Base-by-base conservation (phyloP, 1,140 invertebrate genomes). In the Drosophila ogumai region DNA sequence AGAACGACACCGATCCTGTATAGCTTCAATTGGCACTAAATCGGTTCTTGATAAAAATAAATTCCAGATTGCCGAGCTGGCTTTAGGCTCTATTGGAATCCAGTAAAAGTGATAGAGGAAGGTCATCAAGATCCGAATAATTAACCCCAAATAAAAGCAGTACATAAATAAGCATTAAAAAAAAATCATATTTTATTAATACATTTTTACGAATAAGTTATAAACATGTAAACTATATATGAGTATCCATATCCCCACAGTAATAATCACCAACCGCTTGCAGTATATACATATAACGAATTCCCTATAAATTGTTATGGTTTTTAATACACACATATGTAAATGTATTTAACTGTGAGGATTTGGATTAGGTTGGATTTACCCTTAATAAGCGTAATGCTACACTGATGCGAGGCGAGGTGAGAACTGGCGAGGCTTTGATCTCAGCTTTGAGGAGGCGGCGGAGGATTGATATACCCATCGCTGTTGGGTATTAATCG, bases 391-490 rank as follows among this genome's bases (percentile, higher is more conserved):
- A 9, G 10, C 17, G 17, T 13, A 46, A 19, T 19, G 22, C 22
- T 13, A 15, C 6, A 3, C 19, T 47, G 8, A 31, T 50, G 47
- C 28, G 10, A 32, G n/a, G n/a, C 15, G 4, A 13, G 28, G 10
- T 19, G 19, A 12, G 2, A 13, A 28, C 6, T 6, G 19, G 44
- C n/a, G n/a, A 32, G 28, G n/a, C n/a, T 19, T 36, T 22, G 19
- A 15, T 19, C n/a, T 38, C 12, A 57, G 0, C 6, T 9, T n/a
- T 7, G n/a, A 17, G 10, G 36, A n/a, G 50, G 17, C n/a, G 34
- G 17, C 6, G 63, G 40, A 32, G 63, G 40, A 32, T 34, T 46
- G 4, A 64, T 34, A 7, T 64, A 36, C 7, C 58, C 41, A 31
- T 44, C 31, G 40, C 2, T 10, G 3, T 13, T 15, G 3, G 32